These are phyloP conservation scores for Gnatocerus cornutus DNA, from an alignment of 2,888 invertebrate genomes.

Conservation along the genomic window DNA sequence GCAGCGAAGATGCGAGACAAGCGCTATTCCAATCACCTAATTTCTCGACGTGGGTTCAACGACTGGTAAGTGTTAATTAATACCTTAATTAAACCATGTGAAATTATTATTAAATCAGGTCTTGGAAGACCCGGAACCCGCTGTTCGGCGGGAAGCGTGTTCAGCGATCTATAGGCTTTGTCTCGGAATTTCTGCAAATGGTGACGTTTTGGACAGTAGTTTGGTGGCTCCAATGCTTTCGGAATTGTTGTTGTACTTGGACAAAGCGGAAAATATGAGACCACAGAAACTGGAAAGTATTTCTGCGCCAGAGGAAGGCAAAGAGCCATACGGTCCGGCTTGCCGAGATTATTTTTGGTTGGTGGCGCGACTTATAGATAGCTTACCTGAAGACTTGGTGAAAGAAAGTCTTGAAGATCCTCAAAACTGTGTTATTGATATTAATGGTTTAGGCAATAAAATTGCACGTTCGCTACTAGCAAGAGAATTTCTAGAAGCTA, in stretches of 20 bases:
- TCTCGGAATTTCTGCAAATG: slow-evolving; percentile 75
- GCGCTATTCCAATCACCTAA: slow-evolving; percentile 83
- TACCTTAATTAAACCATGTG: too few relatives aligned
- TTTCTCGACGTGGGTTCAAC: slow-evolving; percentile 86
- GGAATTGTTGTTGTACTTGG: slow-evolving; percentile 85
- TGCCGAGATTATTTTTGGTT: slow-evolving; percentile 97
- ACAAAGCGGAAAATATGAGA: slow-evolving; percentile 90
- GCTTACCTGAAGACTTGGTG: slow-evolving; percentile 85
- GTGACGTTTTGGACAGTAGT: slow-evolving; percentile 74
- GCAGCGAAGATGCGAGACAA: slow-evolving; percentile 85
- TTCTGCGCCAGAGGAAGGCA: slow-evolving; percentile 82
- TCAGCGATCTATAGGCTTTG: slow-evolving; percentile 93
- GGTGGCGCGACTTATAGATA: slow-evolving; percentile 90
- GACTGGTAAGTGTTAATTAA: slow-evolving; percentile 73
- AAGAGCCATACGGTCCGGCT: slow-evolving; percentile 95
- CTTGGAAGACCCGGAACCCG: slow-evolving; percentile 93
- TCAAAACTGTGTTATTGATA: slow-evolving; percentile 76
- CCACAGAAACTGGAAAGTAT: slow-evolving; percentile 73
- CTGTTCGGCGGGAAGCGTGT: slow-evolving; percentile 92
- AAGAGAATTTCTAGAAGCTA: slow-evolving; percentile 87
- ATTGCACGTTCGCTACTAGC: slow-evolving; percentile 83
- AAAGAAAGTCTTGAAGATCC: slow-evolving; percentile 77
- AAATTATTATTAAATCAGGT: slow-evolving; percentile 71
- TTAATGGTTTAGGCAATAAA: slow-evolving; percentile 79
- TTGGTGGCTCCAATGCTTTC: slow-evolving; percentile 86